Conservation (phyloP, 2,888 invertebrate genomes). For the Epinotia bilunana region DNA sequence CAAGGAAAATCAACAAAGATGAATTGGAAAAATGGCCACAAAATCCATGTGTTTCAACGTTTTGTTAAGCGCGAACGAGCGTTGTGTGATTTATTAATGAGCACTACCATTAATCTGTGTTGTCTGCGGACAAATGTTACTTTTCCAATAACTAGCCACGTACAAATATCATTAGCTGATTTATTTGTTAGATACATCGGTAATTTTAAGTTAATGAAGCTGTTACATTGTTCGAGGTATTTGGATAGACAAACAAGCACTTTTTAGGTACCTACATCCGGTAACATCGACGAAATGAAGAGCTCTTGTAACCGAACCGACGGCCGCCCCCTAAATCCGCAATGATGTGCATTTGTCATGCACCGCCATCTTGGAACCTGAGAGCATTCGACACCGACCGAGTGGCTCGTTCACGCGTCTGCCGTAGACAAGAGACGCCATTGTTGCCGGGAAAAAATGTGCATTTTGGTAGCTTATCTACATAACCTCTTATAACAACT, state of each 20-base stretch:
- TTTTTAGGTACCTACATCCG: slow-evolving; percentile 18
- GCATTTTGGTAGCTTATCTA: slow-evolving; percentile 49
- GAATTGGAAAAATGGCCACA: neutral
- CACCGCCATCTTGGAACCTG: slow-evolving; percentile 69
- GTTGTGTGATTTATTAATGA: slow-evolving; percentile 35
- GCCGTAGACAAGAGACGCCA: slow-evolving; percentile 65
- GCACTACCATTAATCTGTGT: slow-evolving; percentile 34
- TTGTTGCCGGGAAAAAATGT: slow-evolving; percentile 64
- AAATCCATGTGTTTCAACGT: neutral
- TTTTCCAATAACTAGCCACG: slow-evolving; percentile 11
- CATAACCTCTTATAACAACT: slow-evolving; percentile 9
- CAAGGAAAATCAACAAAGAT: neutral
- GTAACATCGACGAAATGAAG: slow-evolving; percentile 21
- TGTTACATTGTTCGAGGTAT: neutral
- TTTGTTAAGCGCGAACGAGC: slow-evolving; percentile 9
- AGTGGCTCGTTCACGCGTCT: slow-evolving; percentile 71
- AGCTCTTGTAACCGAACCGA: slow-evolving; percentile 22
- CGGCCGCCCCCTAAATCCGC: slow-evolving; percentile 36
- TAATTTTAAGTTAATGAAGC: neutral
- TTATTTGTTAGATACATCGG: slow-evolving; percentile 5
- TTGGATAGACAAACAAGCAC: neutral
- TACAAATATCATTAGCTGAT: slow-evolving; percentile 19
- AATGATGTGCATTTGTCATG: slow-evolving; percentile 69
- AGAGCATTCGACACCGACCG: slow-evolving; percentile 75
- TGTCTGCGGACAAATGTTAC: slow-evolving; percentile 35